Percentiles rank a stretch among this genome's conserved stretches.
phyloP scores from a whole-genome alignment of 2,113 vertebrate genomes.

The Fregetta grallaria region DNA sequence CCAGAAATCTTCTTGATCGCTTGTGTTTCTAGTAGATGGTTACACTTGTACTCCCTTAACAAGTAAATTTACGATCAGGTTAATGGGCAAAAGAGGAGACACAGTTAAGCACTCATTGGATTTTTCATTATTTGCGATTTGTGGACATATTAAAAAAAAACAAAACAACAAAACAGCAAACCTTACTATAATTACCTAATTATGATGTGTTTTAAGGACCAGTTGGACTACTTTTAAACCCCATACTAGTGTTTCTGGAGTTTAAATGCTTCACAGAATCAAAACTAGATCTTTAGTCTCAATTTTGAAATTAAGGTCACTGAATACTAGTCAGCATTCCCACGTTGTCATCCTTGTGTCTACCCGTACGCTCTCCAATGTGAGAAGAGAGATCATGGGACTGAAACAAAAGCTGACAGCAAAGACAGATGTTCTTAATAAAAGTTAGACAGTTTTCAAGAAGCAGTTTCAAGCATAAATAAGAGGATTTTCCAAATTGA shows the following conservation, averaged over 20 bases:
- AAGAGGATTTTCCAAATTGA: not conserved
- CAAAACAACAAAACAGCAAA: not conserved
- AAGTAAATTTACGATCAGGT: not conserved
- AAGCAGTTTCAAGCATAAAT: not conserved
- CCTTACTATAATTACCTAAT: not conserved
- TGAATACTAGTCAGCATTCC: not conserved
- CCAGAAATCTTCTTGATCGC: not conserved
- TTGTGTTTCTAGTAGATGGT: not conserved
- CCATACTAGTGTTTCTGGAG: not conserved
- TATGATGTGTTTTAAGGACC: not conserved
- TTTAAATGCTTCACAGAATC: not conserved
- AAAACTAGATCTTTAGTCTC: not conserved
- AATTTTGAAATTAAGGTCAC: not conserved
- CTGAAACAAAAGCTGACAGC: not conserved
- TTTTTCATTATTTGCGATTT: not conserved
- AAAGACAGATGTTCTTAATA: not conserved
- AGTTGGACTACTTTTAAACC: not conserved
- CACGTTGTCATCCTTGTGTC: not conserved
- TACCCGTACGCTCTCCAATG: accelerated
- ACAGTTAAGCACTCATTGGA: not conserved
- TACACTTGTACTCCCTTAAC: not conserved
- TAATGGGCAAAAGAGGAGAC: not conserved
- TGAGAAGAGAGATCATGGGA: not conserved
- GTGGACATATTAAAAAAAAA: not conserved
- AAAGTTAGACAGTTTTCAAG: not conserved